Evolutionary conservation across 2,797 vertebrate genomes (phyloP).

Genomic region (Loris lydekkerianus): DNA sequence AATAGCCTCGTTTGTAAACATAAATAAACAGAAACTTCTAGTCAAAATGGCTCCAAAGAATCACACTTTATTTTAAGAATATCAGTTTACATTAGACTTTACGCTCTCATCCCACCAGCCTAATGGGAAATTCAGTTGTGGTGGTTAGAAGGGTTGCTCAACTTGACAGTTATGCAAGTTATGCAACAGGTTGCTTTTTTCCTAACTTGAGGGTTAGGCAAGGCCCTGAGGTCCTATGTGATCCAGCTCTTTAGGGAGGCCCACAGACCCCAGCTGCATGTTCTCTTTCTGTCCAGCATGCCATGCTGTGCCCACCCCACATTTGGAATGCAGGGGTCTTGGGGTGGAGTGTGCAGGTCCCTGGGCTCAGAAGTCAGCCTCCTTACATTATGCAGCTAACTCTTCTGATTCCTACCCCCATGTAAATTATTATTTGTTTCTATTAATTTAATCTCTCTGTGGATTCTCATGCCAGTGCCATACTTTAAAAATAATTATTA

Average conservation of each 20-base stretch:
- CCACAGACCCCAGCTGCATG: not conserved
- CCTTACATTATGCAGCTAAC: not conserved
- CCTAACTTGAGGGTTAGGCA: not conserved
- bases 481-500: not conserved
- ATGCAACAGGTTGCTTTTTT: not conserved
- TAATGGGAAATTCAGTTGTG: not conserved
- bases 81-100: not conserved
- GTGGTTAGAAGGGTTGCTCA: not conserved
- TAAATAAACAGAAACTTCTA: not conserved
- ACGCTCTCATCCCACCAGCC: not conserved
- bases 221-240: not conserved
- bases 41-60: not conserved
- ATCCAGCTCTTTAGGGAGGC: not conserved
- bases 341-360: not conserved
- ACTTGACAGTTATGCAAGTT: not conserved
- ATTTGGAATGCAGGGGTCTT: not conserved
- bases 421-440: not conserved
- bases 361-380: not conserved
- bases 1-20: not conserved
- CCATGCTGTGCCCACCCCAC: not conserved
- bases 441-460: not conserved
- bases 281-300: not conserved
- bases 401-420: not conserved
- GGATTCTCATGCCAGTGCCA: not conserved
- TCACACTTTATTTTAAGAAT: slow-evolving; percentile 12